Base-by-base conservation (phyloP, 2,797 vertebrate genomes). In the Melanotaenia trifasciata region DNA sequence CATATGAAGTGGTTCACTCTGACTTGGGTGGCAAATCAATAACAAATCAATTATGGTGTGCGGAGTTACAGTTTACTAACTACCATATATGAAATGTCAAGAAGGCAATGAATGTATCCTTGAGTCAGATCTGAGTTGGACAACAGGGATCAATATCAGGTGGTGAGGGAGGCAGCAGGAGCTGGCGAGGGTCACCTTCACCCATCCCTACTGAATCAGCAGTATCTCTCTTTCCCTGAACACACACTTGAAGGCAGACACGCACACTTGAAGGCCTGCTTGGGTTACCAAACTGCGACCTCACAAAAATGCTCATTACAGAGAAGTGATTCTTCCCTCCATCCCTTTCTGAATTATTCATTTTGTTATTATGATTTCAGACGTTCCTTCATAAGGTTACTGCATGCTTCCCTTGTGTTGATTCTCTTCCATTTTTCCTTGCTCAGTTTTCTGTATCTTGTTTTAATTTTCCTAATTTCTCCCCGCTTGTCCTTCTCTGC, bases 171-270 rank as follows among this genome's bases (percentile, higher is more conserved):
- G 84, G 85, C 88, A 84, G 86, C 76, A 75, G 85, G 87, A 93
- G 87, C 78, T 86, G 86, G 76, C 67, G 69, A 90, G 91, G 93
- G 95, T 96, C 94, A 96, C 95, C 94, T 96, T 96, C 94, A 95
- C 67, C 84, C 85, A 90, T 89, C 90, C 86, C 84, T 80, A 87
- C 93, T 94, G 94, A 95, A 93, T 96, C 95, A 96, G 95, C 94
- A 96, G 76, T 87, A 93, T 93, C 92, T 87, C 73, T 67, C 79
- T 43, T 32, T 33, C 38, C 74, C 78, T 70, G 32, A 81, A 72
- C 57, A 57, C 70, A 71, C 80, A 62, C 74, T 73, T 76, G 84
- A 82, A 71, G 81, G 54, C 80, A 66, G 67, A 62, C 59, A 40
- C 71, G 73, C 74, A 78, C 83, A 78, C 70, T 64, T 53, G 28